Percentiles rank a stretch among this genome's conserved stretches.
Conservation (phyloP, 2,888 invertebrate genomes). For the Malthinus flaveolus region DNA sequence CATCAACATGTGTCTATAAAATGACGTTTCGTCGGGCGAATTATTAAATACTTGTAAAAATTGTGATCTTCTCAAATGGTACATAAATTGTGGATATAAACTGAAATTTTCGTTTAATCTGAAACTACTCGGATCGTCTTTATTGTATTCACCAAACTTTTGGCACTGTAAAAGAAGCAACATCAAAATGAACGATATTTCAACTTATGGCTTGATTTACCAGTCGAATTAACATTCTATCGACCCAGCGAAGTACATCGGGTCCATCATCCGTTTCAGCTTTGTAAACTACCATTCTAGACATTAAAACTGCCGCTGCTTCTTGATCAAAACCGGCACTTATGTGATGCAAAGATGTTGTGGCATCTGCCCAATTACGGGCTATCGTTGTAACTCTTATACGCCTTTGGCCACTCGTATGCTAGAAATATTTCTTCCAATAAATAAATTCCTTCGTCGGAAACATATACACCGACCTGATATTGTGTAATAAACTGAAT, state of each 20-base stretch:
- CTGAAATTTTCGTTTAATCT: conserved; percentile 95
- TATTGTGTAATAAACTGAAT: conserved; percentile 98
- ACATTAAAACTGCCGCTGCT: conserved; percentile 96
- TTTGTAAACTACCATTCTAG: conserved; percentile 92
- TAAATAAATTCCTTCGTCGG: neutral
- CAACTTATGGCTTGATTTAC: conserved; percentile 57
- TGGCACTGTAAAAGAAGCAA: conserved; percentile 76
- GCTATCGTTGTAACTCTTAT: conserved; percentile 96
- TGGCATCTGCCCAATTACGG: conserved; percentile 98
- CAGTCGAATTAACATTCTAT: conserved; percentile 94
- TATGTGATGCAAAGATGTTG: conserved; percentile 85
- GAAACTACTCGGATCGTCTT: conserved; percentile 97
- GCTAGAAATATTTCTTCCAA: conserved; percentile 51
- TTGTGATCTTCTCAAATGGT: conserved; percentile 96
- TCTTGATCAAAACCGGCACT: conserved; percentile 98
- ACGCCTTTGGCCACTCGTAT: conserved; percentile 92
- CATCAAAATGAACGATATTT: conserved; percentile 13
- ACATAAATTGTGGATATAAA: conserved; percentile 99
- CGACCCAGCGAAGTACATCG: conserved; percentile 98
- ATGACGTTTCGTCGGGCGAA: conserved; percentile 99
- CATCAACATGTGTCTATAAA: conserved; percentile 98
- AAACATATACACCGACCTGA: conserved; percentile 53
- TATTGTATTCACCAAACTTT: conserved; percentile 98
- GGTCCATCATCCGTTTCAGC: conserved; percentile 95
- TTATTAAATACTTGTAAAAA: conserved; percentile 99